A percentile compares a stretch with the other conserved stretches of the same genome.
phyloP scores from a whole-genome alignment of 2,888 invertebrate species.

The Oscheius sp. region DNA sequence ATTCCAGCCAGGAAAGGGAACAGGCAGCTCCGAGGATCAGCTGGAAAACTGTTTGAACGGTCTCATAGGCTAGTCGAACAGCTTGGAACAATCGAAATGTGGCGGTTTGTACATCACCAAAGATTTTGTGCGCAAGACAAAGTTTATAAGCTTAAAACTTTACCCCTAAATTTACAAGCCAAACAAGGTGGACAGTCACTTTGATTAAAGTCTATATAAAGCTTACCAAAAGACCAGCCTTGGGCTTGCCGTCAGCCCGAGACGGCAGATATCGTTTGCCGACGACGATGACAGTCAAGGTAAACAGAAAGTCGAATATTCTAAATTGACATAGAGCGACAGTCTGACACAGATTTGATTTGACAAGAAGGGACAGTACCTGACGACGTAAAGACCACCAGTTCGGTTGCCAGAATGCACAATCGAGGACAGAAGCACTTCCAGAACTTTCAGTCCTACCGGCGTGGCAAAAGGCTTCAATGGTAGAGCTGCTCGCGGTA shows the following conservation, averaged over 20 bases:
- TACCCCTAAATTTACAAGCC: no score
- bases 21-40: conserved; percentile 61
- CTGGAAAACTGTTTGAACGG: conserved; percentile 44
- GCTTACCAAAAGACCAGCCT: conserved; percentile 25
- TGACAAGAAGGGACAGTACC: conserved; percentile 42
- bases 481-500: conserved; percentile 26
- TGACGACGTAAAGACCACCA: conserved; percentile 66
- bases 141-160: no score
- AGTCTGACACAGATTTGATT: background rate
- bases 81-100: no score
- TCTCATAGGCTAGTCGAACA: background rate
- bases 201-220: no score
- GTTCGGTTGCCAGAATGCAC: conserved; percentile 68
- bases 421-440: conserved; percentile 54
- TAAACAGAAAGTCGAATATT: conserved; percentile 49
- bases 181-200: no score
- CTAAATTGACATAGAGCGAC: conserved; percentile 14
- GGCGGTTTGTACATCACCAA: no score
- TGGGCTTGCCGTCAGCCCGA: conserved; percentile 34
- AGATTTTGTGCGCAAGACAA: no score
- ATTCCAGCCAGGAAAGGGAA: conserved; percentile 70
- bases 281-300: conserved; percentile 43
- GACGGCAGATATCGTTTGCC: conserved; percentile 26
- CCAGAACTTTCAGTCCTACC: conserved; percentile 58
- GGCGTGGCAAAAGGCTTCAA: conserved; percentile 46